Percentiles rank a stretch among this genome's conserved stretches.
Evolutionary conservation across 2,888 invertebrate genomes (phyloP).

Genomic region (Sericinus montela): DNA sequence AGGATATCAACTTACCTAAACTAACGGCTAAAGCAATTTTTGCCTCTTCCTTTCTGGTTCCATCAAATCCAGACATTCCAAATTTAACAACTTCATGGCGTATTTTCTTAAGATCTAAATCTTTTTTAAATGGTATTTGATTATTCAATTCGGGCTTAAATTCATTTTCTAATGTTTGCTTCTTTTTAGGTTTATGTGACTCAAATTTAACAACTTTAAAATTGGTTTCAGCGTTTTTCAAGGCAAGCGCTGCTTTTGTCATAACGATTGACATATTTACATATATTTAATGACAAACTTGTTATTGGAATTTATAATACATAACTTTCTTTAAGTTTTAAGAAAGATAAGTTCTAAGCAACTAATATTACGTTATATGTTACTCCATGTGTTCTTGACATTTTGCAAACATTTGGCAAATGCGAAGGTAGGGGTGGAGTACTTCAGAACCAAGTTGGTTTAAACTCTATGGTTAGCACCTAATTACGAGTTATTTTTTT

Average conservation of each 20-base stretch:
- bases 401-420: no score
- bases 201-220: conserved; percentile 72
- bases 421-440: no score
- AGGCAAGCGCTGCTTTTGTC: conserved; percentile 74
- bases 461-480: no score
- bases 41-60: conserved; percentile 86
- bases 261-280: conserved; percentile 52
- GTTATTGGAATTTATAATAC: no score
- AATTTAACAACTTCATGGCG: conserved; percentile 91
- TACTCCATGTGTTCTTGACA: no score
- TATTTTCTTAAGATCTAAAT: conserved; percentile 86
- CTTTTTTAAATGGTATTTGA: conserved; percentile 42
- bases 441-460: no score
- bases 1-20: conserved; percentile 75
- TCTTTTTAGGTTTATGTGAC: conserved; percentile 74
- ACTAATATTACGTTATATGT: no score
- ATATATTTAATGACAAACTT: no score
- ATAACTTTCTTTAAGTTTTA: no score
- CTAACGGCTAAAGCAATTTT: conserved; percentile 87
- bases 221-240: conserved; percentile 59
- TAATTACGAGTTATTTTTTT: no score
- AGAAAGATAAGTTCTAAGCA: no score
- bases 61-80: conserved; percentile 87
- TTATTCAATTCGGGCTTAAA: conserved; percentile 26
- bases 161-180: conserved; percentile 28